A percentile compares a stretch with the other conserved stretches of the same genome.
These are phyloP conservation scores for Leucoraja erinaceus DNA, from an alignment of 2,113 vertebrate species.

Conservation along the genomic window DNA sequence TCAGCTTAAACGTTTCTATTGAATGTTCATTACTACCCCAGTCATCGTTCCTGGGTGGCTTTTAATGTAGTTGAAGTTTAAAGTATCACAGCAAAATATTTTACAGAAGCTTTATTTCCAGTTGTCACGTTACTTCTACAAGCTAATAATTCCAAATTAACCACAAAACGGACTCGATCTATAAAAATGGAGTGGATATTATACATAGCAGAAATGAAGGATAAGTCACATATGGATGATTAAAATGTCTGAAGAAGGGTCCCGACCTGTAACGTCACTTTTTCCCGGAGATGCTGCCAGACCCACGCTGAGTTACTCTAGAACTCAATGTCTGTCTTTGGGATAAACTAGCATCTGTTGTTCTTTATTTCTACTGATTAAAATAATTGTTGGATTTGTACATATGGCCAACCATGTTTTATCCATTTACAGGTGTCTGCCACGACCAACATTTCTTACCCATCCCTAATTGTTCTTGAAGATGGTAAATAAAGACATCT, in stretches of 20 bases:
- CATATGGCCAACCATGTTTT: neutral
- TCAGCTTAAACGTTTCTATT: neutral
- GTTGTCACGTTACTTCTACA: neutral
- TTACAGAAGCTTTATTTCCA: neutral
- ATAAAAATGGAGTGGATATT: no score
- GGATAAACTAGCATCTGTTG: no score
- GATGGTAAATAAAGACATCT: no score
- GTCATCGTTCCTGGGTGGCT: no score
- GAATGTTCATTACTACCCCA: neutral
- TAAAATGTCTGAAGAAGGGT: no score
- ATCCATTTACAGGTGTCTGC: neutral
- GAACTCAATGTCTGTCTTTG: no score
- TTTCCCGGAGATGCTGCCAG: no score
- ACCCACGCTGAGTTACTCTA: no score
- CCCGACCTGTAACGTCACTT: no score
- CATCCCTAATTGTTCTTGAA: no score
- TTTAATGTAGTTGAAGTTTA: neutral
- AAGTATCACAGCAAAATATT: neutral
- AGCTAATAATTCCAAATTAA: neutral
- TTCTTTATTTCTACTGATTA: no score
- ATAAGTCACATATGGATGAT: neutral
- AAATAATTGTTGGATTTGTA: neutral
- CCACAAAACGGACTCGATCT: neutral
- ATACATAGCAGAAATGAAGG: neutral
- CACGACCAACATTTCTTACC: no score